Evolutionary conservation across 2,888 invertebrate species (phyloP).

Genomic region (Lasioglossum vierecki): DNA sequence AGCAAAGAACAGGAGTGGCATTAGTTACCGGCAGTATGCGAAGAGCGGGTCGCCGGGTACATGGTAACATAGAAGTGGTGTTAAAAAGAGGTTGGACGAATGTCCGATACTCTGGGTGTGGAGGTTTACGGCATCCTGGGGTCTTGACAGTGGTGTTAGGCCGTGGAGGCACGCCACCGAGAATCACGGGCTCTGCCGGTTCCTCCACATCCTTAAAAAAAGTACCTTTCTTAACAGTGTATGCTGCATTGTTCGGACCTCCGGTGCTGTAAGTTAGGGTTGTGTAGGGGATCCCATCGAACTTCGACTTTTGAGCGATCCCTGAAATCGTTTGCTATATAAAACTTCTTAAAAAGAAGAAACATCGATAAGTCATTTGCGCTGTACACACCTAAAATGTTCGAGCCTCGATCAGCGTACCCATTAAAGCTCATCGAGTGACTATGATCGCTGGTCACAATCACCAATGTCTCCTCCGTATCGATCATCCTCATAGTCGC

Average conservation of each 20-base stretch:
- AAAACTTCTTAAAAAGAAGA: background rate
- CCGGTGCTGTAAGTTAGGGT: conserved; percentile 92
- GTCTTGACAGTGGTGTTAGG: too few species aligned
- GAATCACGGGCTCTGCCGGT: too few species aligned
- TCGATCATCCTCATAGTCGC: conserved; percentile 87
- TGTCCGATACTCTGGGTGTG: too few species aligned
- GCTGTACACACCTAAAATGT: conserved; percentile 87
- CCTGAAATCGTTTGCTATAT: conserved; percentile 82
- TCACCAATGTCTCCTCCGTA: conserved; percentile 89
- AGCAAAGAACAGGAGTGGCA: too few species aligned
- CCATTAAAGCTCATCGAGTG: conserved; percentile 92
- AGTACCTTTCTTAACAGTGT: conserved; percentile 85
- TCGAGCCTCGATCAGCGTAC: conserved; percentile 88
- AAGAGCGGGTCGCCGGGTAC: too few species aligned
- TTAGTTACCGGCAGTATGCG: too few species aligned
- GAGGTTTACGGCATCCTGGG: too few species aligned
- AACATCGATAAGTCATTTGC: background rate
- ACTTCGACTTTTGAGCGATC: conserved; percentile 87
- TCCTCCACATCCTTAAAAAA: too few species aligned
- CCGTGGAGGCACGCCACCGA: too few species aligned
- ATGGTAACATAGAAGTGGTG: too few species aligned
- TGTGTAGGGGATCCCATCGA: conserved; percentile 89
- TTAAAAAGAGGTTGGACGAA: too few species aligned
- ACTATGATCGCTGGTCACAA: conserved; percentile 94
- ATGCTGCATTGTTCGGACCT: conserved; percentile 87